Percentiles rank a stretch among this genome's conserved stretches.
These are phyloP conservation scores for Ethmia dodecea DNA, from an alignment of 2,888 invertebrate genomes.

Conservation along the genomic window DNA sequence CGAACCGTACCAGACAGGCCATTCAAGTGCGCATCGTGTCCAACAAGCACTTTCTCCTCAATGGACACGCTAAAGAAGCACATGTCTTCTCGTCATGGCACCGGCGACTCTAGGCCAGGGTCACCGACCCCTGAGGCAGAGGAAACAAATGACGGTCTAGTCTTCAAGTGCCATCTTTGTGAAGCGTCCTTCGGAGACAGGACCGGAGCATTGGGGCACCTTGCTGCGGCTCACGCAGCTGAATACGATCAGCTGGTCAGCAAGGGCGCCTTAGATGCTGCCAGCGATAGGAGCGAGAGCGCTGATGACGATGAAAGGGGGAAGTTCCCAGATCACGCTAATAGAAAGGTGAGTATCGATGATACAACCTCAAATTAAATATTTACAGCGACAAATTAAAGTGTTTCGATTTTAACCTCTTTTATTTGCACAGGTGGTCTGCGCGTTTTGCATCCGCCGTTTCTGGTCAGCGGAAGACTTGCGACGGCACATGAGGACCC, in stretches of 20 bases:
- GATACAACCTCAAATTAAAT: background rate
- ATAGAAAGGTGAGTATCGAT: conserved; percentile 82
- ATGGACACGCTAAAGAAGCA: conserved; percentile 88
- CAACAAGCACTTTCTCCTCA: conserved; percentile 89
- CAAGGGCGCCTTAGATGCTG: conserved; percentile 83
- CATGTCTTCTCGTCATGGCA: conserved; percentile 83
- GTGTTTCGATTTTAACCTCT: too few species aligned
- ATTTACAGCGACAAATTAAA: background rate
- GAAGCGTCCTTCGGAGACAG: conserved; percentile 90
- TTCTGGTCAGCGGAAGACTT: conserved; percentile 98
- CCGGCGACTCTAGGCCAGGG: conserved; percentile 60
- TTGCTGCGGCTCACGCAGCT: conserved; percentile 83
- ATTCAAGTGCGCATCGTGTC: conserved; percentile 88
- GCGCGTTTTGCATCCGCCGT: conserved; percentile 94
- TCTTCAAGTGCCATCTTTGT: conserved; percentile 95
- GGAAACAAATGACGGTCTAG: conserved; percentile 77
- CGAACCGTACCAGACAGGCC: conserved; percentile 86
- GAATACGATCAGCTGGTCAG: conserved; percentile 90
- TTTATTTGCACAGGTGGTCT: conserved; percentile 79
- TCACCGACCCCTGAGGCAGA: conserved; percentile 54
- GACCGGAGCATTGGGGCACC: conserved; percentile 88
- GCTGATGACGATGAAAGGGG: conserved; percentile 83
- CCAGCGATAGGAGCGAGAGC: conserved; percentile 81
- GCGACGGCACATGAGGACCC: conserved; percentile 95
- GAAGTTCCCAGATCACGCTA: conserved; percentile 91